Evolutionary conservation across 2,113 vertebrate genomes (phyloP).

Genomic region (Oncorhynchus keta): DNA sequence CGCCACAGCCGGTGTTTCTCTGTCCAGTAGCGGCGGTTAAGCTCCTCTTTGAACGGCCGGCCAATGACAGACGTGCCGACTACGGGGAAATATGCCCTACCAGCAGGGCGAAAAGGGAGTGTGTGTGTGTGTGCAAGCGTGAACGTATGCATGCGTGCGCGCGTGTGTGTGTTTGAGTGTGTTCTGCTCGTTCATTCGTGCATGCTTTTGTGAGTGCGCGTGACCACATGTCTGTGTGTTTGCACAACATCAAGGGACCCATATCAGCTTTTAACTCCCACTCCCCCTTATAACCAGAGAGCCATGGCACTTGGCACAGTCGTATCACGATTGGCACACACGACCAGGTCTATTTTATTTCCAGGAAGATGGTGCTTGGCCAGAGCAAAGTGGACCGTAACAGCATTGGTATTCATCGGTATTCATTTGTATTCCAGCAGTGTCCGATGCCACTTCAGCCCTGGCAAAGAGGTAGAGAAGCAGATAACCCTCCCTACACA

Average conservation of each 20-base stretch:
- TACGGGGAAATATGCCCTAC: constrained; percentile 60
- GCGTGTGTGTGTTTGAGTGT: no score
- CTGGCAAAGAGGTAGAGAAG: constrained; percentile 31
- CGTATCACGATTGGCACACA: constrained; percentile 25
- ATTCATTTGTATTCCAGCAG: constrained; percentile 38
- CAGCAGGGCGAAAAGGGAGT: constrained; percentile 29
- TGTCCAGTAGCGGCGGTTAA: constrained; percentile 44
- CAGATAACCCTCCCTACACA: constrained; percentile 18
- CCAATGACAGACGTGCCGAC: constrained; percentile 66
- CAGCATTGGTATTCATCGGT: constrained; percentile 51
- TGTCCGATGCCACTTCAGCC: constrained; percentile 30
- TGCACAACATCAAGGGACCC: constrained; percentile 31
- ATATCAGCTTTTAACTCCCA: constrained; percentile 37
- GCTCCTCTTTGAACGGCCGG: constrained; percentile 68
- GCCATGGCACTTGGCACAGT: constrained; percentile 28
- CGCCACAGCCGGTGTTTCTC: constrained; percentile 66
- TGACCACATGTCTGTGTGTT: background rate
- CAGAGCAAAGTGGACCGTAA: constrained; percentile 7
- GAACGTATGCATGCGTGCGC: background rate
- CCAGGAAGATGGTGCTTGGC: constrained; percentile 27
- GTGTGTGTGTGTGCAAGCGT: background rate
- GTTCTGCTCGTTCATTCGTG: background rate
- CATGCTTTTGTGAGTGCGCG: no score
- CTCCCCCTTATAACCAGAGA: background rate
- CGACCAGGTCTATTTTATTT: constrained; percentile 48